A percentile compares a stretch with the other conserved stretches of the same genome.
Conservation (phyloP, 2,113 vertebrate genomes). For the Anolis sagrei region DNA sequence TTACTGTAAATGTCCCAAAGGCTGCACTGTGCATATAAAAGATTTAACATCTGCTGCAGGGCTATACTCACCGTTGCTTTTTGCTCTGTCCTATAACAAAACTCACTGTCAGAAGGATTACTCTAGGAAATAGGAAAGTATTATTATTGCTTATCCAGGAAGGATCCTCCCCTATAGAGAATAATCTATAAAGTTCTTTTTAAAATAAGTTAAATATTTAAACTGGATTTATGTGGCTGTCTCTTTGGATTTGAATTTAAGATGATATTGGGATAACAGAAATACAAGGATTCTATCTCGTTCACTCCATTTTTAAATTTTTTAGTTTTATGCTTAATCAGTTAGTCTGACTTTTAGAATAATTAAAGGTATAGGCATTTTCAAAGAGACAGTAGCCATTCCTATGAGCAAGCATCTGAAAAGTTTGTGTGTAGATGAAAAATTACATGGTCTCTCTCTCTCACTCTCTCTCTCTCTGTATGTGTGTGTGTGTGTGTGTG, state of each 20-base stretch:
- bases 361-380: not conserved
- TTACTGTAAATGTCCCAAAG: not conserved
- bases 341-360: not conserved
- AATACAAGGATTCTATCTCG: not conserved
- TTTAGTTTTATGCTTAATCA: not conserved
- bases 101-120: accelerated
- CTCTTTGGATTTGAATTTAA: not conserved
- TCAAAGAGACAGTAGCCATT: not conserved
- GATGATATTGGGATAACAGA: not conserved
- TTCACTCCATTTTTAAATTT: not conserved
- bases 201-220: not conserved
- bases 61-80: not conserved
- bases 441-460: too few relatives aligned
- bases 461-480: too few relatives aligned
- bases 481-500: too few relatives aligned
- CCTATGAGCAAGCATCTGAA: not conserved
- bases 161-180: constrained; percentile 5
- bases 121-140: not conserved
- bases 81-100: not conserved
- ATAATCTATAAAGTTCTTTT: not conserved
- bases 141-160: not conserved
- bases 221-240: not conserved
- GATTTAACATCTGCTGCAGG: constrained; percentile 11
- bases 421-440: not conserved
- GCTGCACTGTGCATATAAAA: constrained; percentile 9